phyloP scores from a whole-genome alignment of 2,113 vertebrate species.

The Mola mola region DNA sequence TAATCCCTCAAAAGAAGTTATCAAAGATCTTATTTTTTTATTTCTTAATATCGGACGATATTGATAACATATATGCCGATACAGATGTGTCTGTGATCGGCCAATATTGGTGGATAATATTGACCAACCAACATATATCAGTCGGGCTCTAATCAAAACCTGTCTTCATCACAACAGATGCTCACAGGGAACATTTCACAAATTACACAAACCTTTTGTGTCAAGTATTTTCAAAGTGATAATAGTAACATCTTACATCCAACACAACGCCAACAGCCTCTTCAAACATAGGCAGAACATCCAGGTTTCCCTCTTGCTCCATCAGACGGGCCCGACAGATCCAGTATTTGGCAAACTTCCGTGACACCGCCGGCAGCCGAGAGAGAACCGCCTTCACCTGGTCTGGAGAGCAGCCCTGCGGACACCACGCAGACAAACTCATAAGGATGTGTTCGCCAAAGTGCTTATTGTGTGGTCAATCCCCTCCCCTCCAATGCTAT shows the following conservation, averaged over 20 bases:
- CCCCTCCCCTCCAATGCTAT: not conserved
- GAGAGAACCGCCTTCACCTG: constrained; percentile 80
- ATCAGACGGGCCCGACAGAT: constrained; percentile 88
- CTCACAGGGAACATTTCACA: too few species aligned
- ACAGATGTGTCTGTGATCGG: too few species aligned
- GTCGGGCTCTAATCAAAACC: too few species aligned
- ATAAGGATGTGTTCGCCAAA: not conserved
- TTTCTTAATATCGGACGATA: too few species aligned
- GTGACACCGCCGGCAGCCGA: constrained; percentile 82
- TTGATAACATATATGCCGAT: too few species aligned
- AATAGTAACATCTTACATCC: constrained; percentile 78
- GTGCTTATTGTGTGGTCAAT: not conserved
- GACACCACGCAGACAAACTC: not conserved
- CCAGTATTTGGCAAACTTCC: constrained; percentile 93
- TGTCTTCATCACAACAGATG: too few species aligned
- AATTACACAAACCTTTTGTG: too few species aligned
- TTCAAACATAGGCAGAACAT: constrained; percentile 84
- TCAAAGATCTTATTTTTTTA: too few species aligned
- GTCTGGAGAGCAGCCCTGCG: constrained; percentile 79
- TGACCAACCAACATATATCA: too few species aligned
- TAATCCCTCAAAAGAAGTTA: too few species aligned
- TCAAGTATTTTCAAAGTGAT: too few species aligned
- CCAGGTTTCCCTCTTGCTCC: constrained; percentile 80
- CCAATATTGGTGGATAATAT: too few species aligned
- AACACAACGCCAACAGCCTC: constrained; percentile 85